A percentile compares a stretch with the other conserved stretches of the same genome.
Evolutionary conservation across 1,140 invertebrate species (phyloP).

Genomic region (Zaprionus tsacasi): DNA sequence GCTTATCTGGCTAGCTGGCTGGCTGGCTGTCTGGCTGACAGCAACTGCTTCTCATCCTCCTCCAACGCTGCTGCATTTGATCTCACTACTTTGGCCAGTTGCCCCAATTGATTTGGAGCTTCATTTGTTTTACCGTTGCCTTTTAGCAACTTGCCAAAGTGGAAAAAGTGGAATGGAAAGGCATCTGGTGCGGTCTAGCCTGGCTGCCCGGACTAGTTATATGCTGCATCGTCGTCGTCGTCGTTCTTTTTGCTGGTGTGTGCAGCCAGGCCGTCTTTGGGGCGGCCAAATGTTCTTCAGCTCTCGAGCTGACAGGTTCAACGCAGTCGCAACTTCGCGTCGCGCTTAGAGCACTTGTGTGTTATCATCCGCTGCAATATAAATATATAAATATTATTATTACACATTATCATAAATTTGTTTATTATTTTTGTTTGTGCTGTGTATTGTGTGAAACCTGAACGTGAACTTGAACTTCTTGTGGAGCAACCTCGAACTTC

Average conservation of each 20-base stretch:
- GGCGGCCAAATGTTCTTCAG: slow-evolving; percentile 72
- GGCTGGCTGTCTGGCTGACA: neutral
- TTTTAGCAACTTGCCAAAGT: slow-evolving; percentile 53
- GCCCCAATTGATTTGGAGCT: slow-evolving; percentile 55
- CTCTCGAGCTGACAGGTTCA: slow-evolving; percentile 73
- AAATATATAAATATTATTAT: too few relatives aligned
- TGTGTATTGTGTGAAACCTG: neutral
- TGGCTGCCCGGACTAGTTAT: slow-evolving; percentile 20
- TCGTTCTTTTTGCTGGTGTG: slow-evolving; percentile 13
- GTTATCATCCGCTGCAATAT: too few relatives aligned
- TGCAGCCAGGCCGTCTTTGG: slow-evolving; percentile 13
- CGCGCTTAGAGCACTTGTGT: neutral
- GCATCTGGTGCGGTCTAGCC: slow-evolving; percentile 35
- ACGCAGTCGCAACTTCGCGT: slow-evolving; percentile 11
- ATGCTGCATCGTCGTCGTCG: neutral
- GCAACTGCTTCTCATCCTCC: slow-evolving; percentile 11
- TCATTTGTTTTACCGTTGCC: slow-evolving; percentile 49
- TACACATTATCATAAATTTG: neutral
- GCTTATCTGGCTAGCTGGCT: neutral
- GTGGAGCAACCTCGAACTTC: neutral
- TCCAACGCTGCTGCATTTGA: neutral
- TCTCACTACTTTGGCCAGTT: slow-evolving; percentile 17
- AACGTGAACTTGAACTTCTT: slow-evolving; percentile 2
- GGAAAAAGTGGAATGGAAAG: slow-evolving; percentile 78
- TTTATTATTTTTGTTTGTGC: neutral